phyloP scores from a whole-genome alignment of 2,113 vertebrate genomes.

The Chionodraco myersi region DNA sequence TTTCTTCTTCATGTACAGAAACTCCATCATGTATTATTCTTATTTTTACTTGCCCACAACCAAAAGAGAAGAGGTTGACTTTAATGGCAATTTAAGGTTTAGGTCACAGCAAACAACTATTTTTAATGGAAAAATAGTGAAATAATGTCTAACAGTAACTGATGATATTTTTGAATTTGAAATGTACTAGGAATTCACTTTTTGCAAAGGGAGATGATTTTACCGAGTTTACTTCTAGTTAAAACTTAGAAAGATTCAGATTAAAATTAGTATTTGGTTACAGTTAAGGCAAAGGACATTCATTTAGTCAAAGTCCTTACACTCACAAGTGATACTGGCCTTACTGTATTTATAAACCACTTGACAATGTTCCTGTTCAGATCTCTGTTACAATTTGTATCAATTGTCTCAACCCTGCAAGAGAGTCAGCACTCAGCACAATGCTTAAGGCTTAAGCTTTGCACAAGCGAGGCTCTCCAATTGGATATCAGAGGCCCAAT shows the following conservation, averaged over 20 bases:
- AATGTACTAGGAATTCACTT: background rate
- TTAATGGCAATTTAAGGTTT: too few relatives aligned
- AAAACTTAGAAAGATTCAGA: background rate
- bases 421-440: background rate
- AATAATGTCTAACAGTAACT: too few relatives aligned
- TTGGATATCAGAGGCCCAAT: slow-evolving; percentile 23
- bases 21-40: background rate
- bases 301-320: background rate
- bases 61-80: background rate
- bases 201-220: background rate
- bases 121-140: too few relatives aligned
- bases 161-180: too few relatives aligned
- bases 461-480: slow-evolving; percentile 5
- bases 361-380: background rate
- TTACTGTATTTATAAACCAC: slow-evolving; percentile 5
- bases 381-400: background rate
- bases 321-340: background rate
- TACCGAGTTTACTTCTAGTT: background rate
- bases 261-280: background rate
- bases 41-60: background rate
- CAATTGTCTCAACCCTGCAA: background rate
- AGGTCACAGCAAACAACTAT: too few relatives aligned
- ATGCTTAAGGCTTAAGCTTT: background rate
- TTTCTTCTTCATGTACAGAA: background rate
- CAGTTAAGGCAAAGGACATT: background rate